These are phyloP conservation scores for Tapirus indicus DNA, from an alignment of 2,797 vertebrate species.

Conservation along the genomic window DNA sequence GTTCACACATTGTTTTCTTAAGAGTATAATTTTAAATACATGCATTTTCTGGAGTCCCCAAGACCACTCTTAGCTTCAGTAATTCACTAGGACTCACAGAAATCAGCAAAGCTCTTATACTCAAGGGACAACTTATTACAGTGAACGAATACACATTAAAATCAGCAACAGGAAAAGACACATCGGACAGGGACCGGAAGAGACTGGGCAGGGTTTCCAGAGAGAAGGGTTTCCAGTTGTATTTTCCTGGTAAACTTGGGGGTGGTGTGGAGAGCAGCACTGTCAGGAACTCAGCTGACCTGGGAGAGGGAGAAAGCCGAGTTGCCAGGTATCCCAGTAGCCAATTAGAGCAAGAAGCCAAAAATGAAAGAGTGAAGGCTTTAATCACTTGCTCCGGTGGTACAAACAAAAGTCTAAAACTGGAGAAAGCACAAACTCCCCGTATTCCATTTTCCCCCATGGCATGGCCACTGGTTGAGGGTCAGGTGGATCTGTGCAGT, in stretches of 20 bases:
- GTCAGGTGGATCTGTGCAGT: neutral
- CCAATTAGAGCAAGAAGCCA: neutral
- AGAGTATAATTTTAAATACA: neutral
- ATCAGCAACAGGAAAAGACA: neutral
- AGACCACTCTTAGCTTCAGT: neutral
- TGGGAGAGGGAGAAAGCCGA: neutral
- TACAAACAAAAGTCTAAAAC: neutral
- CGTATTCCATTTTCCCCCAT: neutral
- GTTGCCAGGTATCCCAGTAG: neutral
- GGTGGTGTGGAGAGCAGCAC: neutral
- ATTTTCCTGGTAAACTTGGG: neutral
- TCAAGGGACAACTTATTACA: neutral
- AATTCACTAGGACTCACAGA: neutral
- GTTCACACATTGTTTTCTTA: neutral
- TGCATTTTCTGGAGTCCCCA: neutral
- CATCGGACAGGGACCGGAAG: neutral
- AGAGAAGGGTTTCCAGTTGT: neutral
- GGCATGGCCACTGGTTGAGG: neutral
- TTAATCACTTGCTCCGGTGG: too few species aligned
- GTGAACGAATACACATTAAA: neutral
- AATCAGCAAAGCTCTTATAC: neutral
- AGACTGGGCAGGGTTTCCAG: neutral
- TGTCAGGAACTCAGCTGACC: neutral
- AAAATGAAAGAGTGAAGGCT: neutral
- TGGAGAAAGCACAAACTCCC: neutral